Percentiles rank a stretch among this genome's conserved stretches.
Conservation (phyloP, 2,888 invertebrate genomes). For the Zaprionus bogoriensis region DNA sequence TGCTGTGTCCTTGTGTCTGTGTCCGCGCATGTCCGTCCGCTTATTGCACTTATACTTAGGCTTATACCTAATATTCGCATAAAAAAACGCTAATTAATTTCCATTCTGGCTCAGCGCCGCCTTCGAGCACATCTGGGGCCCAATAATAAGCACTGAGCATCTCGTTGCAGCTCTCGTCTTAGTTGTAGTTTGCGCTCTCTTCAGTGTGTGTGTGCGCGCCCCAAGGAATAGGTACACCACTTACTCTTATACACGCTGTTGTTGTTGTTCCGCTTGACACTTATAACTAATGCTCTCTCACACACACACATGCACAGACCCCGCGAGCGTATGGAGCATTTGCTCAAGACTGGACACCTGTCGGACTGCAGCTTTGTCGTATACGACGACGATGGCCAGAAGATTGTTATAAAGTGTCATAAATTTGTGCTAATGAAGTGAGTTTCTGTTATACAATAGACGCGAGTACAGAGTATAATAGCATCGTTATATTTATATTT, state of each 20-base stretch:
- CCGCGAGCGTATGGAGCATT: constrained; percentile 45
- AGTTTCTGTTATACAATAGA: background rate
- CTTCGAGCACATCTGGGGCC: background rate
- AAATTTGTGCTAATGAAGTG: constrained; percentile 53
- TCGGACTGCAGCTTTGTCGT: constrained; percentile 54
- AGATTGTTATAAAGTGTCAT: constrained; percentile 42
- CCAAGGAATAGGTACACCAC: background rate
- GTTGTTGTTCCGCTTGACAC: too few relatives aligned
- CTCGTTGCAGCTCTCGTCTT: background rate
- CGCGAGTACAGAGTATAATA: background rate
- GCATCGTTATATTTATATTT: background rate
- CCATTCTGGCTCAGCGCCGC: background rate
- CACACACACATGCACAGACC: constrained; percentile 11
- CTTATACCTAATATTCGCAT: too few relatives aligned
- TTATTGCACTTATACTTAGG: too few relatives aligned
- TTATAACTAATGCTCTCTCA: background rate
- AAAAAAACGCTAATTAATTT: background rate
- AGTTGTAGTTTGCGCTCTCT: background rate
- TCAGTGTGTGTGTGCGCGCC: background rate
- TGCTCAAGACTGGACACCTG: constrained; percentile 44
- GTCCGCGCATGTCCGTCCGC: background rate
- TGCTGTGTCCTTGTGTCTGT: too few relatives aligned
- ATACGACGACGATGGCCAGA: constrained; percentile 28
- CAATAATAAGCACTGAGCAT: background rate
- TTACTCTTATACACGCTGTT: background rate